Evolutionary conservation across 1,140 invertebrate species (phyloP), one percentile per base, ranked within the genome.

Genomic region (Penaeus vannamei): DNA sequence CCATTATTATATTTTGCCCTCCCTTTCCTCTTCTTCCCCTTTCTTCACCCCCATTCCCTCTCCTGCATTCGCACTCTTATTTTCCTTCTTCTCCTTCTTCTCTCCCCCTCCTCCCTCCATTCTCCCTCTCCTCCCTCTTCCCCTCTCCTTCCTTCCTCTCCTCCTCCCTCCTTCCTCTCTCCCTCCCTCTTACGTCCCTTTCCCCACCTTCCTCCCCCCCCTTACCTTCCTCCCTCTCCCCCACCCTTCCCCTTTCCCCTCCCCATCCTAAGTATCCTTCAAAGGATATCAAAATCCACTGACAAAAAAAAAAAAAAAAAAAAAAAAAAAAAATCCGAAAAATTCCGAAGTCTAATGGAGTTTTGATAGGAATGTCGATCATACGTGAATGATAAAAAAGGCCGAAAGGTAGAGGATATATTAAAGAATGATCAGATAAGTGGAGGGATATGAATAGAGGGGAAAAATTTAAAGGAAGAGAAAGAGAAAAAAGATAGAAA

Each of bases 311-410:
- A 76, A 14, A 36, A 36, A 5, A 36, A 36, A 36, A 36, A 1
- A 36, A 36, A 42, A 42, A 42, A 42, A 42, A 42, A 42, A 42
- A 1, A 7, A 7, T 42, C 72, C 22, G 3, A 29, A 32, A 72
- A 76, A 76, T 20, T 29, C n/a, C 26, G 72, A 76, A 76, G 72
- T 76, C 72, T 76, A 76, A 76, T 76, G 72, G 72, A 76, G 72
- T 76, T 76, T 76, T 76, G 26, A 76, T 76, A 36, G 72, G n/a
- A 76, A 32, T 76, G 72, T 76, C 72, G n/a, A 76, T 76, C 72
- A 76, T 76, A n/a, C n/a, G 72, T 76, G 72, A 32, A 76, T 76
- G 42, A 36, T 29, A 76, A 76, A 8, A 29, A 29, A 22, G 26
- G n/a, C 0, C 36, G 72, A 36, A 53, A 53, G 53, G 53, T 17